phyloP scores from a whole-genome alignment of 2,797 vertebrate genomes.

The Lutjanus argentimaculatus region DNA sequence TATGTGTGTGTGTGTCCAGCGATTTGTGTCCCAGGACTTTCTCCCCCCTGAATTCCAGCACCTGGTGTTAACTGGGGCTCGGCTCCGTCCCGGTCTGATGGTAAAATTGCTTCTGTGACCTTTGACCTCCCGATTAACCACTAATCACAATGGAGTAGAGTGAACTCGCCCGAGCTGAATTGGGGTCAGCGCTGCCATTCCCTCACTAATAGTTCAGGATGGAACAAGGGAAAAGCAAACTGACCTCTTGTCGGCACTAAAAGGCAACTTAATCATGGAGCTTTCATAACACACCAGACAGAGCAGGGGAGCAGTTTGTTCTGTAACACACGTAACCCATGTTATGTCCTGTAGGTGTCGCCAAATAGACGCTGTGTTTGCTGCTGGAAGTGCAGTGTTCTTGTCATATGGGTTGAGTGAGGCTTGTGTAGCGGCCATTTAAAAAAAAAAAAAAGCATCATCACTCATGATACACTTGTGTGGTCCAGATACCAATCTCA shows the following conservation, averaged over 20 bases:
- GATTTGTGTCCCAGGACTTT: constrained; percentile 81
- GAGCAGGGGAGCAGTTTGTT: constrained; percentile 68
- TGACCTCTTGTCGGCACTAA: constrained; percentile 59
- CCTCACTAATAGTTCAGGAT: constrained; percentile 45
- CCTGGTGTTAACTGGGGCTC: constrained; percentile 82
- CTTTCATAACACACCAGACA: constrained; percentile 67
- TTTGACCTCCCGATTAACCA: constrained; percentile 78
- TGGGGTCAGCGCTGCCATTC: constrained; percentile 61
- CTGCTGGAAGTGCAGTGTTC: constrained; percentile 49
- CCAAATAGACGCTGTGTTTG: constrained; percentile 69
- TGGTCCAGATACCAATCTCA: constrained; percentile 2
- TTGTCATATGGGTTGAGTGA: constrained; percentile 49
- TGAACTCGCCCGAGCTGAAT: constrained; percentile 48
- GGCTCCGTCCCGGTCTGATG: constrained; percentile 80
- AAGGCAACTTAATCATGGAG: constrained; percentile 58
- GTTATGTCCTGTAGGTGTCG: constrained; percentile 65
- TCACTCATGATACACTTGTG: neutral
- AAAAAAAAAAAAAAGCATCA: neutral
- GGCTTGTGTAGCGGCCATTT: constrained; percentile 61
- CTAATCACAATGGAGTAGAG: constrained; percentile 76
- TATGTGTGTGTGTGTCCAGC: constrained; percentile 79
- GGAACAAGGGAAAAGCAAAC: constrained; percentile 56
- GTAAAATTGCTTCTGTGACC: constrained; percentile 81
- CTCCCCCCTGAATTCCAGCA: constrained; percentile 84
- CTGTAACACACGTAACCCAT: constrained; percentile 78